Evolutionary conservation across 23 tunicate genomes (phyloP), one percentile per base, ranked within the genome.

Genomic region (Trididemnum clinides): DNA sequence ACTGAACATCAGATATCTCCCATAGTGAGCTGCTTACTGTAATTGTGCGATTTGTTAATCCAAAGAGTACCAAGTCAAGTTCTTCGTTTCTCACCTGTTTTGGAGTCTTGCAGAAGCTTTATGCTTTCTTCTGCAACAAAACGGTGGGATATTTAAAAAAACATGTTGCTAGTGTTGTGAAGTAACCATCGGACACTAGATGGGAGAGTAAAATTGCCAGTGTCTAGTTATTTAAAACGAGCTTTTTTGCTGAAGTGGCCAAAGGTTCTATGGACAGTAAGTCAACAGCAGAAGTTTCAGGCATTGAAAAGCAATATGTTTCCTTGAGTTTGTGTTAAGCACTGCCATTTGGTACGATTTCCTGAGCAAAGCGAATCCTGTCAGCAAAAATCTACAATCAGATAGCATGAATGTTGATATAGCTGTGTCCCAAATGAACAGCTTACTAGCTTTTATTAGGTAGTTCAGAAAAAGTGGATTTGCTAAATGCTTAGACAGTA

Each of bases 141-240:
- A 59, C 4, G 69, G 6, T 59, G 69, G 69, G 6, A 59, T 59
- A 21, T 59, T 59, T 59, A 4, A 44, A 44, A 44, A 44, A 15
- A 15, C 54, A 59, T 59, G 22, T 18, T 21, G 21, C 22, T 4
- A 59, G 21, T 59, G 26, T 21, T 59, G 22, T 59, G 18, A 59
- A 59, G 69, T 21, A 59, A 4, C 69, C 69, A 59, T 59, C 26
- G 4, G 26, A 59, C 26, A 59, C 69, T 18, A 59, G 27, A 59
- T 59, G 69, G 69, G 69, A 59, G 26, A 21, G 69, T 59, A 59
- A 59, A 59, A 59, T 59, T 59, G 22, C 69, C 22, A 59, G 69
- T 59, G 69, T 59, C 26, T 4, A 18, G 26, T 21, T 59, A 5
- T 59, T 59, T 26, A 21, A 12, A 4, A 12, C 6, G 69, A 21